Evolutionary conservation across 2,888 invertebrate species (phyloP).

Genomic region (Tyria jacobaeae): DNA sequence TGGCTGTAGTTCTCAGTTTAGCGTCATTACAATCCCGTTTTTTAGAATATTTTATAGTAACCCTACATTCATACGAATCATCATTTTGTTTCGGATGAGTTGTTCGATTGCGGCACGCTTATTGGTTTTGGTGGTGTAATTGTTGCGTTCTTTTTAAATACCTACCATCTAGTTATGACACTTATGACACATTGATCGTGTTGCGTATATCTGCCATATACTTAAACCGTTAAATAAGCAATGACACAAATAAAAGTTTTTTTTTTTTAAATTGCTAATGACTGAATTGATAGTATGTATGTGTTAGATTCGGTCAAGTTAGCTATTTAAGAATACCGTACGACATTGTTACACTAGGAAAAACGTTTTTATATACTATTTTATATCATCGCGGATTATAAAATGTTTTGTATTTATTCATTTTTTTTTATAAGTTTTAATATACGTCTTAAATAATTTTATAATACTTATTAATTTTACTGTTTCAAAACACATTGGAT

Average conservation of each 20-base stretch:
- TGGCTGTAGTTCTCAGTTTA: not conserved
- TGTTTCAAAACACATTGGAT: no score
- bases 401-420: not conserved
- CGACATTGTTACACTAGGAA: no score
- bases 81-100: slow-evolving; percentile 53
- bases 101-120: slow-evolving; percentile 53
- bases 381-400: no score
- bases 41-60: slow-evolving; percentile 12
- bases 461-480: no score
- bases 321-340: not conserved
- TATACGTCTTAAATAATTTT: not conserved
- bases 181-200: slow-evolving; percentile 48
- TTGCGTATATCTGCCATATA: slow-evolving; percentile 38
- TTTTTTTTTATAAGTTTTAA: not conserved
- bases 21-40: slow-evolving; percentile 3
- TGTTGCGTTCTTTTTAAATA: slow-evolving; percentile 44
- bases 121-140: slow-evolving; percentile 52
- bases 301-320: not conserved
- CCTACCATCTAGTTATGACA: slow-evolving; percentile 53
- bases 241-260: slow-evolving; percentile 5
- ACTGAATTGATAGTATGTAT: not conserved
- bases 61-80: slow-evolving; percentile 34
- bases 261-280: no score
- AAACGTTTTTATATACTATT: no score
- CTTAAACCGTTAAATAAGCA: slow-evolving; percentile 37